phyloP scores from a whole-genome alignment of 2,797 vertebrate species.

The Enteromius trimaculatus region DNA sequence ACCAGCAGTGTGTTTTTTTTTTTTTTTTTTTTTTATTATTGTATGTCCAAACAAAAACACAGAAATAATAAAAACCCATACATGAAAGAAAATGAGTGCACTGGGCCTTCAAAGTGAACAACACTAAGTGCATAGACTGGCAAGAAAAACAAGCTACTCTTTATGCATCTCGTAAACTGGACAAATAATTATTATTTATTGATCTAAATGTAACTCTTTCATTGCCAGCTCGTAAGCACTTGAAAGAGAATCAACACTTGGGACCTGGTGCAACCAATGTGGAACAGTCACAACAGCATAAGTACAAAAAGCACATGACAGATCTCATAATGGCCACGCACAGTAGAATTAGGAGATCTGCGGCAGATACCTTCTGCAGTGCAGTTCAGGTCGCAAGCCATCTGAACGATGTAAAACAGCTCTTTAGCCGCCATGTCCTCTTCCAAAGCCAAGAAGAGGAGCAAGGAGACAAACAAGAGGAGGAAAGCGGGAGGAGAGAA shows the following conservation, averaged over 20 bases:
- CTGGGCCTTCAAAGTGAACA: constrained; percentile 57
- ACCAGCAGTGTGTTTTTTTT: not conserved
- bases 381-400: constrained; percentile 99
- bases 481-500: constrained; percentile 52
- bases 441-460: constrained; percentile 84
- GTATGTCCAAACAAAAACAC: constrained; percentile 7
- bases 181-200: constrained; percentile 1
- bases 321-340: constrained; percentile 66
- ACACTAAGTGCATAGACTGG: constrained; percentile 29
- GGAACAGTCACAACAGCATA: constrained; percentile 64
- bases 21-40: not conserved
- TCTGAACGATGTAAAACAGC: constrained; percentile 98
- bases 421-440: constrained; percentile 93
- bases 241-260: not conserved
- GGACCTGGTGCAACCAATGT: constrained; percentile 23
- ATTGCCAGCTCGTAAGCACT: constrained; percentile 5
- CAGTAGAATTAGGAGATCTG: constrained; percentile 85
- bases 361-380: constrained; percentile 99
- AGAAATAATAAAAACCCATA: constrained; percentile 32
- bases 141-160: constrained; percentile 17
- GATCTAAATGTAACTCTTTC: constrained; percentile 12
- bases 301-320: constrained; percentile 60
- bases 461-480: constrained; percentile 66
- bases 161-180: not conserved
- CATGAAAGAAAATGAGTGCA: constrained; percentile 53